Percentiles rank a stretch among this genome's conserved stretches.
Evolutionary conservation across 92 coral and sea anemone species (phyloP).

Genomic region (Zoanthus gigantus): DNA sequence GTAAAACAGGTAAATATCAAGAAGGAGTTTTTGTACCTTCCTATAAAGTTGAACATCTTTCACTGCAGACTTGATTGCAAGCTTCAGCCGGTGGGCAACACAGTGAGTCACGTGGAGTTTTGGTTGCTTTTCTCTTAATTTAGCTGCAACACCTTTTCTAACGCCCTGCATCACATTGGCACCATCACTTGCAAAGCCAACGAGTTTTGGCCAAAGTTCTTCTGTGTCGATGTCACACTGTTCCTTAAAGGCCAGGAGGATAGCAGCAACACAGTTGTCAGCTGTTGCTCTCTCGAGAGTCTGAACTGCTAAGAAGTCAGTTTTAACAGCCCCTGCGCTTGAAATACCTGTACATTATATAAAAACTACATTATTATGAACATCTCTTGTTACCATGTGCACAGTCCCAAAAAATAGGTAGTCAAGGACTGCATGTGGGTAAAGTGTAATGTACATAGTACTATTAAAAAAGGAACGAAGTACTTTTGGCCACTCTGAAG

Average conservation of each 20-base stretch:
- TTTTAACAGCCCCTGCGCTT: not conserved
- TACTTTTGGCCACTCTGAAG: too few species aligned
- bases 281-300: conserved; percentile 19
- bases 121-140: conserved; percentile 46
- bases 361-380: too few species aligned
- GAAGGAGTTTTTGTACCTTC: conserved; percentile 33
- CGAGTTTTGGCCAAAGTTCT: conserved; percentile 45
- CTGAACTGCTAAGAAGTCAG: conserved; percentile 9
- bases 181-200: conserved; percentile 43
- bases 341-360: conserved; percentile 9
- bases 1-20: conserved; percentile 44
- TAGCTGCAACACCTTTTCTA: conserved; percentile 49
- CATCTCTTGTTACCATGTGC: too few species aligned
- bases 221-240: conserved; percentile 9
- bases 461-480: too few species aligned
- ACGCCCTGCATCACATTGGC: conserved; percentile 47
- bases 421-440: too few species aligned
- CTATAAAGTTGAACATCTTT: conserved; percentile 36
- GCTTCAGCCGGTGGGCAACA: conserved; percentile 50
- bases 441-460: too few species aligned
- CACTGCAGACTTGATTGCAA: conserved; percentile 36
- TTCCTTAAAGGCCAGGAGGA: conserved; percentile 9
- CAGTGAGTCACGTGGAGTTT: conserved; percentile 37
- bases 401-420: too few species aligned
- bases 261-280: not conserved